Conservation (phyloP, 92 coral and sea anemone genomes). For the Metridium senile region DNA sequence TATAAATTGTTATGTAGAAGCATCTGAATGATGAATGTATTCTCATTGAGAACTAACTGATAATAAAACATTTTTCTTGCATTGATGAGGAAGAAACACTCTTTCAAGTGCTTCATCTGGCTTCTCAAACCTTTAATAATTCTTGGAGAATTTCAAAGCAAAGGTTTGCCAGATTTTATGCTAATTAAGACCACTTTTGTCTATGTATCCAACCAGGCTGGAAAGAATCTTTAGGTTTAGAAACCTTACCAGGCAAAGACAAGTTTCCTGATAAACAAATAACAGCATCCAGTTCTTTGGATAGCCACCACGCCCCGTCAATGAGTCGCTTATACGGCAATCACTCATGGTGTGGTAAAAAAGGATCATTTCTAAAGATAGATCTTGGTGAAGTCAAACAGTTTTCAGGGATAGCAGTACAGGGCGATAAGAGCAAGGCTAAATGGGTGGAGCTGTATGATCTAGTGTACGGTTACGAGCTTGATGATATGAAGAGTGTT, state of each 20-base stretch:
- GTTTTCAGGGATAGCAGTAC: not conserved
- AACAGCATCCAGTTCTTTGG: not conserved
- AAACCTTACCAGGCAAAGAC: not conserved
- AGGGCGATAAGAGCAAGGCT: not conserved
- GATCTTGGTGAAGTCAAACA: not conserved
- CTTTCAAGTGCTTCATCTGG: too few species aligned
- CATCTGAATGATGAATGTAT: too few species aligned
- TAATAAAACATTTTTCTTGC: too few species aligned
- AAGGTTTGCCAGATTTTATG: too few species aligned
- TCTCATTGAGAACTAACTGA: too few species aligned
- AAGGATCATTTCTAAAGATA: not conserved
- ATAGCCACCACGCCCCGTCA: not conserved
- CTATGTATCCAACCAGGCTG: not conserved
- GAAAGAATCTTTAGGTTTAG: not conserved
- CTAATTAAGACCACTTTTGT: too few species aligned
- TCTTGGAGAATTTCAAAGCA: too few species aligned
- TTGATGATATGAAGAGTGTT: not conserved
- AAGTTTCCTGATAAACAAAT: not conserved
- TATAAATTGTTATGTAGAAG: too few species aligned
- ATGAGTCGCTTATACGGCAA: not conserved
- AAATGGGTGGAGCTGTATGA: not conserved
- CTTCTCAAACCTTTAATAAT: too few species aligned
- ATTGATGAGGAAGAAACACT: too few species aligned
- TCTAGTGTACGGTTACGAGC: not conserved
- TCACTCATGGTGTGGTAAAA: not conserved